Conservation (phyloP, 1,140 invertebrate genomes). For the Sycobia sp. region DNA sequence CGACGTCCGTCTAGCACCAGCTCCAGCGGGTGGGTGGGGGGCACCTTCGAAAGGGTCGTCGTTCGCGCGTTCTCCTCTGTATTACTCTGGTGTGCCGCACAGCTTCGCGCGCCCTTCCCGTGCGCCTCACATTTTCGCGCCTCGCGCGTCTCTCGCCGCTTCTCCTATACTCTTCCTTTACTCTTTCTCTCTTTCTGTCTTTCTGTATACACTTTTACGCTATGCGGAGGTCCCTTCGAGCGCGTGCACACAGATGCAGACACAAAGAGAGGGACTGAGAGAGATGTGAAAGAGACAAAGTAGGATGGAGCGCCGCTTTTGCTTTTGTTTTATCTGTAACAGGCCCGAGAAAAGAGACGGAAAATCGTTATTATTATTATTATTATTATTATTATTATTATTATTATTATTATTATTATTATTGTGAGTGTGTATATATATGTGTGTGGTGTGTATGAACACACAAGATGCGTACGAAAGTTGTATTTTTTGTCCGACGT, state of each 20-base stretch:
- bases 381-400: no score
- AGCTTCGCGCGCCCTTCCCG: neutral
- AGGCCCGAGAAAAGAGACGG: constrained; percentile 6
- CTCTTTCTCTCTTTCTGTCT: no score
- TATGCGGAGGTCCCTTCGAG: no score
- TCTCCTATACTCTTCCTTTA: no score
- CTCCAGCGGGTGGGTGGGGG: neutral
- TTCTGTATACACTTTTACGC: no score
- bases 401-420: no score
- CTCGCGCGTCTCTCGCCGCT: neutral
- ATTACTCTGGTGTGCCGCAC: neutral
- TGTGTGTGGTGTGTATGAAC: no score
- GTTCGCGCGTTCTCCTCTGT: neutral
- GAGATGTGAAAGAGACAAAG: neutral
- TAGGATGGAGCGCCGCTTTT: neutral
- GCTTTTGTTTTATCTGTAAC: neutral
- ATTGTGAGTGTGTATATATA: no score
- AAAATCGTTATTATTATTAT: constrained; percentile 33
- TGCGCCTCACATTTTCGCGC: constrained; percentile 19
- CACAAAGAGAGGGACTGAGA: no score
- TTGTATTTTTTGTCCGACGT: no score
- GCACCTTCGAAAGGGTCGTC: neutral
- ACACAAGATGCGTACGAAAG: no score
- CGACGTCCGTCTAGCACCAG: neutral
- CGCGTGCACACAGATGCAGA: neutral